Evolutionary conservation across 37 sponge, comb jelly and placozoan genomes (phyloP).

Genomic region (Cladorhizidae sp.): DNA sequence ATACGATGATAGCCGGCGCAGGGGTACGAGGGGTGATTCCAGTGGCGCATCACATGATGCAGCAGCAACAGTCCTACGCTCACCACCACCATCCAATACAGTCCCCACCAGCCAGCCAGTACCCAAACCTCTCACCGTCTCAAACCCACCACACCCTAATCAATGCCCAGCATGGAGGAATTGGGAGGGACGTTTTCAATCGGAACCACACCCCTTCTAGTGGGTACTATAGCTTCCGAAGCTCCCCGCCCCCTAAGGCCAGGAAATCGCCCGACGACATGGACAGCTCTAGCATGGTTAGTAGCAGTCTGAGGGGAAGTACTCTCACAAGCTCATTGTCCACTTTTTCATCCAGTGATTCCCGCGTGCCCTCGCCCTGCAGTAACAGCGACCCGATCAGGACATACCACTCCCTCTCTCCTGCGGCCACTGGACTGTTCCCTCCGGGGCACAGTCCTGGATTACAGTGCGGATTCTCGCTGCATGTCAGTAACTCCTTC

Average conservation of each 20-base stretch:
- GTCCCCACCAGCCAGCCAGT: background rate
- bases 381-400: constrained; percentile 37
- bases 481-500: constrained; percentile 11
- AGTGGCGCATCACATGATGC: constrained; percentile 6
- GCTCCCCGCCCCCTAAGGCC: constrained; percentile 15
- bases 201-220: constrained; percentile 16
- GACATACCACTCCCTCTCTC: constrained; percentile 20
- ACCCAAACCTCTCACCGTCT: constrained; percentile 1
- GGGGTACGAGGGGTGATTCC: constrained; percentile 24
- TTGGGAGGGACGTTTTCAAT: background rate
- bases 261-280: constrained; percentile 32
- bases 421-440: background rate
- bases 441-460: background rate
- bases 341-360: constrained; percentile 56
- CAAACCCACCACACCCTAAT: background rate
- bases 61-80: background rate
- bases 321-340: constrained; percentile 43
- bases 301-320: constrained; percentile 25
- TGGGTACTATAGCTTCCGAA: constrained; percentile 38
- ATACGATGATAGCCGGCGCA: no score
- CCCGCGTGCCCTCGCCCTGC: constrained; percentile 32
- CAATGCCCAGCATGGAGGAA: constrained; percentile 1
- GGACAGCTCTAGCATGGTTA: constrained; percentile 12
- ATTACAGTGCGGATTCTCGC: no score
- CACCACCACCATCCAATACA: background rate